Percentiles rank a stretch among this genome's conserved stretches.
Evolutionary conservation across 2,113 vertebrate species (phyloP).

Genomic region (Corythornis cristatus): DNA sequence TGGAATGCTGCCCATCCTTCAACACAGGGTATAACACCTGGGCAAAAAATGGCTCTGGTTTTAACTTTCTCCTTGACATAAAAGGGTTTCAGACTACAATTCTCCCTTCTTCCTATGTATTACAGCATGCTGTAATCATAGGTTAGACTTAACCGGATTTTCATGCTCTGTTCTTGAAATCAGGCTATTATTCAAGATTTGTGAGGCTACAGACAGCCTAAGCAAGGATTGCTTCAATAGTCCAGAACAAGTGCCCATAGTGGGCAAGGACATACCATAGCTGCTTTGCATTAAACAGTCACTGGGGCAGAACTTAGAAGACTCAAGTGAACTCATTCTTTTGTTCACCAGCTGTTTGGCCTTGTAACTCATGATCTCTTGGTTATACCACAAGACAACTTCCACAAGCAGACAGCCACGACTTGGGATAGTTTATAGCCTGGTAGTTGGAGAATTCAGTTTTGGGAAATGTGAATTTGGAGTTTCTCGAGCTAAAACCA

Average conservation of each 20-base stretch:
- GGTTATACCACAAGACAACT: background rate
- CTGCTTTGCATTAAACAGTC: background rate
- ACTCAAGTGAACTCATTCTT: background rate
- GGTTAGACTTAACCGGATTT: background rate
- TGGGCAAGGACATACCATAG: background rate
- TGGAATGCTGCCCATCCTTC: background rate
- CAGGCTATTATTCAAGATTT: background rate
- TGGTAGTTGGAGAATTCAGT: background rate
- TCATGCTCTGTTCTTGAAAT: background rate
- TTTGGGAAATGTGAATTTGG: background rate
- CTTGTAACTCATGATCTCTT: background rate
- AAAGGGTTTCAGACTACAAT: background rate
- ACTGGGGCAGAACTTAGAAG: background rate
- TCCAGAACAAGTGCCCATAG: background rate
- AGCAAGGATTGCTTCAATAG: background rate
- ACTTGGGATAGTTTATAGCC: background rate
- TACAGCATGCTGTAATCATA: background rate
- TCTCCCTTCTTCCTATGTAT: background rate
- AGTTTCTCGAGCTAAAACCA: background rate
- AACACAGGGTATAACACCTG: background rate
- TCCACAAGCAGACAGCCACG: background rate
- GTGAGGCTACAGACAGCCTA: background rate
- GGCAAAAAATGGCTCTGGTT: background rate
- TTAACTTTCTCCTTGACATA: background rate
- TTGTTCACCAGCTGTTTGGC: background rate